These are phyloP conservation scores for Cnemophilus loriae DNA, from an alignment of 2,113 vertebrate species.

Conservation along the genomic window DNA sequence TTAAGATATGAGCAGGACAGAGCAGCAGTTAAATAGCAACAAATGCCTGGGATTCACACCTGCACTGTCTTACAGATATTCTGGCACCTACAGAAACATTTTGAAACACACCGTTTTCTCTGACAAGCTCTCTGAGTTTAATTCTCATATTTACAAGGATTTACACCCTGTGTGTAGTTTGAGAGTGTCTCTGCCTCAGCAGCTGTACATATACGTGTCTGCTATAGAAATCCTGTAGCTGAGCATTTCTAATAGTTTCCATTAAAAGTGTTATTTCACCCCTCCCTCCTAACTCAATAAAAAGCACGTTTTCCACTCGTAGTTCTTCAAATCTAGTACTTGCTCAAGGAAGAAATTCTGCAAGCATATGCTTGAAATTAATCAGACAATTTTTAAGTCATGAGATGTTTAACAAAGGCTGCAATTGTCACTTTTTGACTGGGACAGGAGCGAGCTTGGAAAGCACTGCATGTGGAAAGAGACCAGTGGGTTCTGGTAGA, in stretches of 20 bases:
- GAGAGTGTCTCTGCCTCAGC: background rate
- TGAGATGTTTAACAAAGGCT: background rate
- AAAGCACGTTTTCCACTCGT: background rate
- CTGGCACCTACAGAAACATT: background rate
- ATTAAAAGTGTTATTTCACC: background rate
- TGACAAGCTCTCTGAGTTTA: background rate
- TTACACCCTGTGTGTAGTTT: background rate
- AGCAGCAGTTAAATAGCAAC: background rate
- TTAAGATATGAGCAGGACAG: background rate
- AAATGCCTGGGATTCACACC: background rate
- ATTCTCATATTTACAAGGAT: background rate
- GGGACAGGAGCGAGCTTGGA: background rate
- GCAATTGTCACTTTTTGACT: background rate
- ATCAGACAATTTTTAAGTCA: background rate
- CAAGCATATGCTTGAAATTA: background rate
- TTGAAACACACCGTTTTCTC: background rate
- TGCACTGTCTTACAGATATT: accelerated
- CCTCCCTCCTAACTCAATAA: background rate
- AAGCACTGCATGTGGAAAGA: background rate
- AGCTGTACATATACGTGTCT: background rate
- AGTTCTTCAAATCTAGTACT: background rate
- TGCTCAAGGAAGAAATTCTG: background rate
- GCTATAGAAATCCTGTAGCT: background rate
- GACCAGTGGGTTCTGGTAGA: background rate
- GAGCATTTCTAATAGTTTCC: constrained; percentile 22